Evolutionary conservation across 2,113 vertebrate species (phyloP).

Genomic region (Cynoglossus semilaevis): DNA sequence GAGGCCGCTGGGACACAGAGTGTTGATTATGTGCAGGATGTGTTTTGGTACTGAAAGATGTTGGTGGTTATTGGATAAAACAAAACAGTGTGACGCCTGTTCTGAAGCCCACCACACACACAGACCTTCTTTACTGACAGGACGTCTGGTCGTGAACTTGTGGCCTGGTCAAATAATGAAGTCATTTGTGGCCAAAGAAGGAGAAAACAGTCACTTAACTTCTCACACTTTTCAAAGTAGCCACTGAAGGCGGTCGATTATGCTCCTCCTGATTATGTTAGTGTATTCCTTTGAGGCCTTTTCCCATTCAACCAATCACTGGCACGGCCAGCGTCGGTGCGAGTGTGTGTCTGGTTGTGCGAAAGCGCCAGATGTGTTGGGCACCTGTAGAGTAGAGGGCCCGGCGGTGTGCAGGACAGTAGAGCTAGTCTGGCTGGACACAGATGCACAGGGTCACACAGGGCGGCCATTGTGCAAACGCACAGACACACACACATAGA

Average conservation of each 20-base stretch:
- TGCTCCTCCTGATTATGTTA: constrained; percentile 31
- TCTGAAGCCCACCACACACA: constrained; percentile 51
- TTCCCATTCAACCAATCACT: constrained; percentile 39
- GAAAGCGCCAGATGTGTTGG: constrained; percentile 62
- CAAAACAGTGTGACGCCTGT: constrained; percentile 71
- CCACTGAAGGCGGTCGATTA: constrained; percentile 45
- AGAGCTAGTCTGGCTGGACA: constrained; percentile 59
- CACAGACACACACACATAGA: constrained; percentile 13
- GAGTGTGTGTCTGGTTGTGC: constrained; percentile 27
- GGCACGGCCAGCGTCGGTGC: constrained; percentile 33
- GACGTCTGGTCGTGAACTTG: constrained; percentile 63
- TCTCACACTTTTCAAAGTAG: constrained; percentile 49
- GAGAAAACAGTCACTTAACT: constrained; percentile 33
- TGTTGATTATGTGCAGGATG: constrained; percentile 65
- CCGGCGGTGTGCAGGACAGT: constrained; percentile 55
- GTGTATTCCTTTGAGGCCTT: constrained; percentile 27
- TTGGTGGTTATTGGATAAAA: constrained; percentile 34
- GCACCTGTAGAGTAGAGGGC: constrained; percentile 65
- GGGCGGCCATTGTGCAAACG: constrained; percentile 57
- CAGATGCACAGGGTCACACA: constrained; percentile 72
- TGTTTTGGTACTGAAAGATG: constrained; percentile 66
- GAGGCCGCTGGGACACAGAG: constrained; percentile 64
- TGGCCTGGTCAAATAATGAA: constrained; percentile 68
- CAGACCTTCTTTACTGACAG: constrained; percentile 66
- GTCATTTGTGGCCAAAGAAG: constrained; percentile 37